Evolutionary conservation across 2,888 invertebrate genomes (phyloP), one percentile per base, ranked within the genome.

Genomic region (Achlya flavicornis): DNA sequence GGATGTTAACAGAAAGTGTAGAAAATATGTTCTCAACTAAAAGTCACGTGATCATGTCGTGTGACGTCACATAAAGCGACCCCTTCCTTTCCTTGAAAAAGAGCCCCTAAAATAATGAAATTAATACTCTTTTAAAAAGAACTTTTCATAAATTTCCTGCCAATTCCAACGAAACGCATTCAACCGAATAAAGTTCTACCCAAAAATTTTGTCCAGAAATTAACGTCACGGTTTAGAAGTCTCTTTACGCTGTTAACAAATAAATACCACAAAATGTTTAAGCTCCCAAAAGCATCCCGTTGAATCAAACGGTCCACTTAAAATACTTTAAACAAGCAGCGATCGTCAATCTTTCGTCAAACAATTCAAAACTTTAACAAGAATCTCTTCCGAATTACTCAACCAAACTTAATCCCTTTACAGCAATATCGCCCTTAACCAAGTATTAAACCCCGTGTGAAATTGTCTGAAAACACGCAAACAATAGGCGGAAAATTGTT

Each of bases 401-500:
- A n/a, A 53, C 53, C 3, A 10, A 53, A 19, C 19, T 53, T 19
- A 16, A 53, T 58, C 63, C 38, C 46, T 33, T 35, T 48, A 16
- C 46, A 57, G 57, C 62, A 70, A 62, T 38, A 66, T 64, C 60
- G 66, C 48, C 53, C 19, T 53, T 53, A 19, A 48, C 48, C 48
- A n/a, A 74, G 66, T 74, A 19, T 19, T n/a, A n/a, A n/a, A 64
- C 65, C 63, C 61, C 64, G 60, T 32, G 61, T 48, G 63, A 73
- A 75, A 75, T 73, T 66, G 69, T 46, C 62, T 60, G 67, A 71
- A 73, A 74, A 69, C 61, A 66, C 16, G 26, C 65, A 69, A 69
- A 77, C 77, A 77, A 77, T 67, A 61, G 66, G 5, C 10, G 64
- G 57, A 66, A 59, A 61, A 63, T 66, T 70, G 68, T 68, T 70